phyloP scores from a whole-genome alignment of 2,113 vertebrate genomes.

The Numida meleagris region DNA sequence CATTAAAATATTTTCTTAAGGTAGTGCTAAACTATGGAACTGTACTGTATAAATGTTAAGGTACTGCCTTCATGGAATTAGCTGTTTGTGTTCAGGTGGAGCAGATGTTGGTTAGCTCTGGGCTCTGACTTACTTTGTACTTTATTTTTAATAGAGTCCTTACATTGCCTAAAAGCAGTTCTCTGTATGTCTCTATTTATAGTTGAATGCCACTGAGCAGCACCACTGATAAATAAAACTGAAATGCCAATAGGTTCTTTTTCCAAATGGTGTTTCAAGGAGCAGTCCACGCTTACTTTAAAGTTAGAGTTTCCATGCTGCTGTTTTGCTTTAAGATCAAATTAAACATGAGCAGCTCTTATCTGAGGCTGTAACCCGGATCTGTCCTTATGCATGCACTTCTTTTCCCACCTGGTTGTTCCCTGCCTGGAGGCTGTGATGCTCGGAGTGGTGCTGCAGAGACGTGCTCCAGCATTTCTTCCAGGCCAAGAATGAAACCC shows the following conservation, averaged over 20 bases:
- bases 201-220: background rate
- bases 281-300: background rate
- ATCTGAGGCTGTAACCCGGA: background rate
- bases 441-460: background rate
- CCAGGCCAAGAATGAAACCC: background rate
- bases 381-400: background rate
- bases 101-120: background rate
- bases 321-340: background rate
- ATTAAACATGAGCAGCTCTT: background rate
- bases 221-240: background rate
- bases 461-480: rapidly evolving
- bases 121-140: background rate
- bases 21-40: background rate
- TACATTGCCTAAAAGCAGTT: background rate
- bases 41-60: background rate
- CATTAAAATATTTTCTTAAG: background rate
- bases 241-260: background rate
- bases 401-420: background rate
- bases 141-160: background rate
- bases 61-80: background rate
- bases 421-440: background rate
- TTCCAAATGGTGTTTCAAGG: background rate
- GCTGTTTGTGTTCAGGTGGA: background rate
- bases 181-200: background rate
- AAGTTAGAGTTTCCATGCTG: background rate